Evolutionary conservation across 2,797 vertebrate genomes (phyloP).

Genomic region (Cyclura pinguis): DNA sequence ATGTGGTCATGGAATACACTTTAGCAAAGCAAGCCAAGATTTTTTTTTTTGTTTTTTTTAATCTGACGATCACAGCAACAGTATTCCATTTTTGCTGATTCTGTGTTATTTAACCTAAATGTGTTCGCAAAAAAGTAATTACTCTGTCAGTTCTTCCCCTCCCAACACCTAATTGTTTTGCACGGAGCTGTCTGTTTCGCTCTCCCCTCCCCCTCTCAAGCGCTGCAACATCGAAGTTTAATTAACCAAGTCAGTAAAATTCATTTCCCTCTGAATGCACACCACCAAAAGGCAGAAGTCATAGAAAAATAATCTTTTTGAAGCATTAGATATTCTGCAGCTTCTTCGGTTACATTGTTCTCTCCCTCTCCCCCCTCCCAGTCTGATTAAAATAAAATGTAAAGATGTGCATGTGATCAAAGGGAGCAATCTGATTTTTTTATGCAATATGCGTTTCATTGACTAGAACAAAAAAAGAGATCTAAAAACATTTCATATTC

Average conservation of each 20-base stretch:
- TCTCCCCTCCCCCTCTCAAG: background rate
- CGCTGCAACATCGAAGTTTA: slow-evolving; percentile 26
- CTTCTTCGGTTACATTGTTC: background rate
- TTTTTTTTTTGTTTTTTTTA: background rate
- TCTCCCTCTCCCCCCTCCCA: background rate
- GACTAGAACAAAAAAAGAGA: slow-evolving; percentile 23
- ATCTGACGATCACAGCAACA: background rate
- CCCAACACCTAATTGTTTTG: slow-evolving; percentile 11
- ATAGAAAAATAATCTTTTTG: background rate
- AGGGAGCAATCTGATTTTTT: slow-evolving; percentile 14
- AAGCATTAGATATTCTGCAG: slow-evolving; percentile 15
- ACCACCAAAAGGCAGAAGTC: background rate
- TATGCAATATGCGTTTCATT: slow-evolving; percentile 36
- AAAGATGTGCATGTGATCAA: slow-evolving; percentile 24
- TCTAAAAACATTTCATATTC: slow-evolving; percentile 25
- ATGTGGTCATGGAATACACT: background rate
- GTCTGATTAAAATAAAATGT: slow-evolving; percentile 23
- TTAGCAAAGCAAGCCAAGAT: background rate
- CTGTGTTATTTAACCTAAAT: slow-evolving; percentile 13
- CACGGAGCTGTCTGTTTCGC: background rate
- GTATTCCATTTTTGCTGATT: slow-evolving; percentile 25
- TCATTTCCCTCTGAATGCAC: slow-evolving; percentile 13
- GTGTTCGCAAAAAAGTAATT: background rate
- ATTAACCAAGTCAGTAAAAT: slow-evolving; percentile 24
- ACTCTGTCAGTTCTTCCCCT: slow-evolving; percentile 3